Base-by-base conservation (phyloP, 2,888 invertebrate genomes). In the Eupsilia transversa region DNA sequence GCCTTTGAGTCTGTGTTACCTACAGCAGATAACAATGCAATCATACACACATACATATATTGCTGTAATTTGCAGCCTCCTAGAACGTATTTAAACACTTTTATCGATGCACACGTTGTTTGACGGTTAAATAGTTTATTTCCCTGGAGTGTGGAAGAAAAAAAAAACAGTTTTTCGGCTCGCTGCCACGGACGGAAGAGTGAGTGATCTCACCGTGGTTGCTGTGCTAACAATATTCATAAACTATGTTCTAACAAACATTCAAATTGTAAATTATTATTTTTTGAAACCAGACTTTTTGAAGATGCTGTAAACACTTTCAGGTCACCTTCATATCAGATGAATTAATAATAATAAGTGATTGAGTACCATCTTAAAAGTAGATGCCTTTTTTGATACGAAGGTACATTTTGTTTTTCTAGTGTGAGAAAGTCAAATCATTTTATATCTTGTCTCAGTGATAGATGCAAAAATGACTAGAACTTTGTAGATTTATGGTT, bases 141-240 rank as follows among this genome's bases (percentile, higher is more conserved):
- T 80, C 74, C 43, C 72, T 54, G 38, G 70, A 86, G 82, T 72
- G 41, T 76, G 43, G 64, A 71, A 52, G 65, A 70, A 76, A 74
- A 83, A 80, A 77, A 86, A 78, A 54, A 60, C 35, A 27, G 60
- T 61, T 57, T 84, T 87, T 86, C 86, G 87, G 87, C 87, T 72
- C 82, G 72, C 52, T 87, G 87, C 86, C 86, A 87, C 38, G 82
- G 30, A 72, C 72, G n/a, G 9, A 86, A 76, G 7, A 38, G 77
- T 68, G 54, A 65, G 49, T 86, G 86, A 86, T 87, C 84, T 87
- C 86, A 86, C 70, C 52, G 12, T 54, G 57, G 78, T 69, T 63
- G 71, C 72, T 49, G 59, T 56, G 78, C 73, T 68, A 74, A 86
- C 76, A 78, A 79, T 77, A 84, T 83, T 74, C 70, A 63, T 80